Base-by-base conservation (phyloP, 92 coral and sea anemone genomes). In the Porites cylindrica region DNA sequence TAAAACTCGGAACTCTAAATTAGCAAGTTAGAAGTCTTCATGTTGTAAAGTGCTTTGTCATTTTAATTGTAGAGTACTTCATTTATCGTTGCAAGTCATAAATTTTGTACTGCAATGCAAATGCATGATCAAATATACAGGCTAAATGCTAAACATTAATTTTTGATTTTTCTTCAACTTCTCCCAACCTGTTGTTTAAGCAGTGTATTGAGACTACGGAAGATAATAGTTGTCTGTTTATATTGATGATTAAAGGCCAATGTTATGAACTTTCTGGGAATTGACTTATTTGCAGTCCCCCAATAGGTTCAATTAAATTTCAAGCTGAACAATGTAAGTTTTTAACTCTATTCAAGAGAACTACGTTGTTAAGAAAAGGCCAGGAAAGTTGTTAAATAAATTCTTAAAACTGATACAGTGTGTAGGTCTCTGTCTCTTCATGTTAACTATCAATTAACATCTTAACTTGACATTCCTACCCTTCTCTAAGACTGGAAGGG, bases 241-340 rank as follows among this genome's bases (percentile, higher is more conserved):
- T 73, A 60, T 73, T 73, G 62, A 50, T 51, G 78, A 73, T 73
- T 73, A 47, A 70, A 73, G 78, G 78, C 78, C 78, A 73, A 73
- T 73, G 78, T 73, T 73, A 73, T 73, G 47, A 52, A 51, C 75
- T 70, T 70, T 32, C 75, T 70, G 75, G 24, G 75, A 70, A 70
- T 43, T 70, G 75, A 70, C 75, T 70, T 70, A 70, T 26, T 70
- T 70, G 75, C 75, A 70, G 75, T 70, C 75, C 75, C 75, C 75
- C 75, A 70, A 70, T 70, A 32, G 75, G 54, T 70, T 70, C 75
- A 70, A 70, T 70, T 70, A 70, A 70, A 70, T 70, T 32, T 70
- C 75, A 70, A 70, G 75, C 75, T 70, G 75, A 82, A 79, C 83
- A n/a, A 86, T 29, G 52, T 83, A 83, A 19, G 29, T 20, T 62